phyloP scores from a whole-genome alignment of 2,797 vertebrate genomes.

The Monodelphis domestica region DNA sequence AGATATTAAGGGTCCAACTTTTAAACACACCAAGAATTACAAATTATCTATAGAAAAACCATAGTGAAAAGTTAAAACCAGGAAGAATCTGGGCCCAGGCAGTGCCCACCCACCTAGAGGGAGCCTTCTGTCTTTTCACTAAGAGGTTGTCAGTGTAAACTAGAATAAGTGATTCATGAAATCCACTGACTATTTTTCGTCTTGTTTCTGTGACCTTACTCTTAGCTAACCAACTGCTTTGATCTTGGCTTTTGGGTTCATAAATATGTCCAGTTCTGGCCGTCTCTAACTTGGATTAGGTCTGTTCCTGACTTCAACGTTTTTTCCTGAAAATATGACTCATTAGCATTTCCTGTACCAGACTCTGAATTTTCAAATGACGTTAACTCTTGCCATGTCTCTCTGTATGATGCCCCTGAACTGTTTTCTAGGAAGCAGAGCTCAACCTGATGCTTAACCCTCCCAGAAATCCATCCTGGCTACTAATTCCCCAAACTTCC shows the following conservation, averaged over 20 bases:
- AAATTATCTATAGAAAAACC: background rate
- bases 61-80: background rate
- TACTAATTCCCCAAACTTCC: background rate
- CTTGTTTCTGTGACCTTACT: background rate
- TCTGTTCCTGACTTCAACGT: background rate
- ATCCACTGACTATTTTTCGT: background rate
- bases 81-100: background rate
- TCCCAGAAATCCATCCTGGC: background rate
- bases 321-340: background rate
- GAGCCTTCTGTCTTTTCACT: background rate
- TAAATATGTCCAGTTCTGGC: background rate
- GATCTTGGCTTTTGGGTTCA: background rate
- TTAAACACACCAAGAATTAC: background rate
- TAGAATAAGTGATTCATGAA: background rate
- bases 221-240: background rate
- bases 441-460: background rate
- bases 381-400: background rate
- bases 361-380: background rate
- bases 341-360: background rate
- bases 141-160: background rate
- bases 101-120: background rate
- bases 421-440: background rate
- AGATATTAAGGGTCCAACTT: background rate
- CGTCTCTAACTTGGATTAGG: background rate
- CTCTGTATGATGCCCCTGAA: background rate